These are phyloP conservation scores for Siniperca obscura DNA, from an alignment of 2,797 vertebrate genomes.

Conservation along the genomic window DNA sequence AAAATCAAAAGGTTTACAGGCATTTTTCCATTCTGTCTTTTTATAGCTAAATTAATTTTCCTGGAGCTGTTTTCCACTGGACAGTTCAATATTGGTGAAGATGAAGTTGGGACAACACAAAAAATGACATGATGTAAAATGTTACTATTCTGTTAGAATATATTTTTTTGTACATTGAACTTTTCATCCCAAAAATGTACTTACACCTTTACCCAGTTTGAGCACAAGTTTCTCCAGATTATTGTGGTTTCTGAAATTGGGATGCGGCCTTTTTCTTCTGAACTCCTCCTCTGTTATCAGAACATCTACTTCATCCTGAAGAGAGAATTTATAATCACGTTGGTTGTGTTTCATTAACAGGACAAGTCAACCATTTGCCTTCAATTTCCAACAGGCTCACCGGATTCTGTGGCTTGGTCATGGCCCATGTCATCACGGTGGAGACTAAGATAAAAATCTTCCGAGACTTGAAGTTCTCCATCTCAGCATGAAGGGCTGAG, in stretches of 20 bases:
- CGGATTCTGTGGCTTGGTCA: conserved; percentile 84
- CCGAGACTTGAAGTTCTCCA: conserved; percentile 81
- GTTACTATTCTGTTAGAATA: neutral
- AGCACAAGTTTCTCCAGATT: conserved; percentile 90
- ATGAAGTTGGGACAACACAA: neutral
- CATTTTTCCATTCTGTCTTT: neutral
- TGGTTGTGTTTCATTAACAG: neutral
- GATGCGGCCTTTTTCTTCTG: conserved; percentile 87
- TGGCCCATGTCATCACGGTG: conserved; percentile 93
- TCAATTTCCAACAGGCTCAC: conserved; percentile 81
- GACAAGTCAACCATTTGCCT: neutral
- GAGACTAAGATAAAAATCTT: conserved; percentile 95
- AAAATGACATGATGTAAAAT: neutral
- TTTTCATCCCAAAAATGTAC: conserved; percentile 44
- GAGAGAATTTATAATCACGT: conserved; percentile 7
- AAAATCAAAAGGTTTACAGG: neutral
- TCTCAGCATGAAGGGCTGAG: conserved; percentile 86
- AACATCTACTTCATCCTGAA: conserved; percentile 86
- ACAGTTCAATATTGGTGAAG: neutral
- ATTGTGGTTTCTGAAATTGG: conserved; percentile 86
- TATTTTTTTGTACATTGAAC: neutral
- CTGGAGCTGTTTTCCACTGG: neutral
- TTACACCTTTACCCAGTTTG: conserved; percentile 89
- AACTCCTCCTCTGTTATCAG: conserved; percentile 90
- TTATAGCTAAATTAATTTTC: neutral